Evolutionary conservation across 2,888 invertebrate genomes (phyloP).

Genomic region (Pristionchus mayeri): DNA sequence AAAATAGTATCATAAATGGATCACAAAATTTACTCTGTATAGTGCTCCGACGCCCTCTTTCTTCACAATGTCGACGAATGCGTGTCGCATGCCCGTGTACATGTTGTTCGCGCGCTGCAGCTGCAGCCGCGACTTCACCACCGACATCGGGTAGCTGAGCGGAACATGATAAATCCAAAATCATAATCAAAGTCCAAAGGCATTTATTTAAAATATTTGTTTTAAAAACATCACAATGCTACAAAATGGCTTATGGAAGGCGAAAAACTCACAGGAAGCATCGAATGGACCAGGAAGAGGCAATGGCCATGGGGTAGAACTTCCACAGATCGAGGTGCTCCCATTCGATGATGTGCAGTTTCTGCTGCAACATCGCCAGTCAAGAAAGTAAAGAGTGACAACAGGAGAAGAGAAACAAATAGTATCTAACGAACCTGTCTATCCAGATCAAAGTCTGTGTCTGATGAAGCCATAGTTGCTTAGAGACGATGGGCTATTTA

Average conservation of each 20-base stretch:
- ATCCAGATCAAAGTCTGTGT: conserved; percentile 46
- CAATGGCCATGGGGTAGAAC: conserved; percentile 69
- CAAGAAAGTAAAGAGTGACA: neutral
- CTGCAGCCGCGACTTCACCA: conserved; percentile 67
- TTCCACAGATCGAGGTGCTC: conserved; percentile 72
- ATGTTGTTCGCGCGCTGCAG: conserved; percentile 73
- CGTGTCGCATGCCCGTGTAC: conserved; percentile 71
- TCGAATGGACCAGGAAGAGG: conserved; percentile 66
- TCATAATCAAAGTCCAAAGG: neutral
- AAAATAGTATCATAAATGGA: neutral
- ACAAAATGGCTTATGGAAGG: neutral
- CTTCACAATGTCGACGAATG: conserved; percentile 70
- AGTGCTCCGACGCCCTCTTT: conserved; percentile 71
- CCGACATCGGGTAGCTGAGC: conserved; percentile 71
- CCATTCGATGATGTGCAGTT: conserved; percentile 73
- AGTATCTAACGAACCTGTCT: neutral
- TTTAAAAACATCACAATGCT: too few relatives aligned
- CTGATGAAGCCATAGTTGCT: conserved; percentile 45
- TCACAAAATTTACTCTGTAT: conserved; percentile 65
- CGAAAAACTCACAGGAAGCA: conserved; percentile 54
- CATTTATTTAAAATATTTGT: neutral
- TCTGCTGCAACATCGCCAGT: conserved; percentile 50
- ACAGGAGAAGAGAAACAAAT: neutral
- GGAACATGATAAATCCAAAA: neutral
- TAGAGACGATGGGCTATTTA: neutral